Evolutionary conservation across 1,140 invertebrate genomes (phyloP).

Genomic region (Dryas iulia): DNA sequence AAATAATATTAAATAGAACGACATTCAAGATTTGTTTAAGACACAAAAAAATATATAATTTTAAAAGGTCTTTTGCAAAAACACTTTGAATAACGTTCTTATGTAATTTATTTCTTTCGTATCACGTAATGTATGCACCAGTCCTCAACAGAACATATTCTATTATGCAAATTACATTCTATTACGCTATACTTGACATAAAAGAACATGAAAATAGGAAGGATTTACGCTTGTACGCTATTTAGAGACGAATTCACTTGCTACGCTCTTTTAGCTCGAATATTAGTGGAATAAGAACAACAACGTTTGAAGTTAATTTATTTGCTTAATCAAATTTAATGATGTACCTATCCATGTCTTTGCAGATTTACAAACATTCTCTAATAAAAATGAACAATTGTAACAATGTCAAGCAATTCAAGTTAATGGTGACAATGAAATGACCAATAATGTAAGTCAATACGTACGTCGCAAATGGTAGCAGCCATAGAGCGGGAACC

Average conservation of each 20-base stretch:
- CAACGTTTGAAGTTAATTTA: neutral
- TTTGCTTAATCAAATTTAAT: no score
- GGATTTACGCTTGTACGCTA: neutral
- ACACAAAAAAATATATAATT: neutral
- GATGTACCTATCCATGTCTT: no score
- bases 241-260: neutral
- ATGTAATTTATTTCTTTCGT: neutral
- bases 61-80: neutral
- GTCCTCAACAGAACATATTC: constrained; percentile 2
- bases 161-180: neutral
- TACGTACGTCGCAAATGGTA: no score
- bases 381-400: no score
- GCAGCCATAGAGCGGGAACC: no score
- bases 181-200: neutral
- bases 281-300: neutral
- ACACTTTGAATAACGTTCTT: neutral
- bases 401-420: no score
- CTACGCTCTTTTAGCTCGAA: neutral
- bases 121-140: constrained; percentile 3
- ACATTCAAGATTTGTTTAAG: neutral
- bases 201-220: neutral
- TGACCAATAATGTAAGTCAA: no score
- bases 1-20: no score
- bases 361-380: no score
- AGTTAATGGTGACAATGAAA: no score